Evolutionary conservation across 2,888 invertebrate species (phyloP).

Genomic region (Drosophila anomelani): DNA sequence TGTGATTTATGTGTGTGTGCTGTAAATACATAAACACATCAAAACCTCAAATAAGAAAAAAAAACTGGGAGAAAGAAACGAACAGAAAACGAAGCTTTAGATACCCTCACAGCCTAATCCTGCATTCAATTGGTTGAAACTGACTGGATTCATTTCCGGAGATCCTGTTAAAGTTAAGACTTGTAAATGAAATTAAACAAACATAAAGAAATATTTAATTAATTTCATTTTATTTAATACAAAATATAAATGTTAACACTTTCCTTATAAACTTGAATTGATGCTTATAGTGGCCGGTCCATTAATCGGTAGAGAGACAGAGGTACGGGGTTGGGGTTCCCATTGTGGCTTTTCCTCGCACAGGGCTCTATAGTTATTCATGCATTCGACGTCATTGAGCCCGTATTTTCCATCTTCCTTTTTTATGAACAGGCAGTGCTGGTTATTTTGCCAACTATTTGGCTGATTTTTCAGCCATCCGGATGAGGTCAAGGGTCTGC

Average conservation of each 20-base stretch:
- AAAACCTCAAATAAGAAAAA: conserved; percentile 58
- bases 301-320: neutral
- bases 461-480: neutral
- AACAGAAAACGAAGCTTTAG: neutral
- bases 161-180: neutral
- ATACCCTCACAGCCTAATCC: conserved; percentile 11
- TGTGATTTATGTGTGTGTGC: conserved; percentile 64
- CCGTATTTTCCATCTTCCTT: neutral
- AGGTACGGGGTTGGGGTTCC: neutral
- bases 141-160: neutral
- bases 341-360: conserved; percentile 2
- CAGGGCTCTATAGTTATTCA: neutral
- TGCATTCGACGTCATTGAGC: neutral
- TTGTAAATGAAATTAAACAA: no score
- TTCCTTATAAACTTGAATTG: no score
- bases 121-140: neutral
- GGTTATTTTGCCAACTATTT: neutral
- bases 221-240: no score
- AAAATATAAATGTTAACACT: no score
- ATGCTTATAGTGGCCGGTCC: neutral
- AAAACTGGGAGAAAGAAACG: neutral
- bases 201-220: no score
- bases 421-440: neutral
- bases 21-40: conserved; percentile 78
- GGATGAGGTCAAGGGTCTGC: neutral